phyloP scores from a whole-genome alignment of 2,113 vertebrate species.

The Leuciscus idus region DNA sequence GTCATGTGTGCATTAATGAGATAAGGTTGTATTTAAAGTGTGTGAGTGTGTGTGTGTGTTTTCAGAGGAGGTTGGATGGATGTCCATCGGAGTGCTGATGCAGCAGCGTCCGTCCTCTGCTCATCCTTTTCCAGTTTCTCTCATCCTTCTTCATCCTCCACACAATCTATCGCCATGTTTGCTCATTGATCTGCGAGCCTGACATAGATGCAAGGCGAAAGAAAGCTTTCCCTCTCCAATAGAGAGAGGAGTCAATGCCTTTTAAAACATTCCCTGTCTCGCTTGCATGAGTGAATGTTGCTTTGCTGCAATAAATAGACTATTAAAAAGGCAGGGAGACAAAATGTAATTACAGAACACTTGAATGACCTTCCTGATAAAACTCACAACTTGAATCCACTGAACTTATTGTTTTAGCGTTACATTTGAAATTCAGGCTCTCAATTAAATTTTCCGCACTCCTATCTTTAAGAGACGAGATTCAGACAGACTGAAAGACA shows the following conservation, averaged over 20 bases:
- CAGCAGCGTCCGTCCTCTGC: constrained; percentile 31
- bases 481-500: neutral
- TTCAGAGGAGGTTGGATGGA: constrained; percentile 3
- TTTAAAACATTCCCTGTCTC: constrained; percentile 21
- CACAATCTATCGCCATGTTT: constrained; percentile 41
- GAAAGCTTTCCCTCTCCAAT: constrained; percentile 19
- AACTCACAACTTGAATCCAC: neutral
- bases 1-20: constrained; percentile 38
- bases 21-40: constrained; percentile 39
- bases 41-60: neutral
- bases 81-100: constrained; percentile 19
- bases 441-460: neutral
- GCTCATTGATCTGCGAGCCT: constrained; percentile 49
- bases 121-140: constrained; percentile 33
- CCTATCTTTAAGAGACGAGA: neutral
- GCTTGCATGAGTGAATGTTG: constrained; percentile 23
- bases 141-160: constrained; percentile 39
- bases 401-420: constrained; percentile 1
- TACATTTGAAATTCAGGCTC: neutral
- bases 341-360: constrained; percentile 23
- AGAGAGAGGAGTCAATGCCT: constrained; percentile 12
- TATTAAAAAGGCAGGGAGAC: constrained; percentile 14
- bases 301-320: neutral
- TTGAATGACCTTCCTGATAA: constrained; percentile 7
- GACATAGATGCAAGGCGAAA: constrained; percentile 26